A percentile compares a stretch with the other conserved stretches of the same genome.
These are phyloP conservation scores for Drosophila nasuta DNA, from an alignment of 1,140 invertebrate genomes.

Conservation along the genomic window DNA sequence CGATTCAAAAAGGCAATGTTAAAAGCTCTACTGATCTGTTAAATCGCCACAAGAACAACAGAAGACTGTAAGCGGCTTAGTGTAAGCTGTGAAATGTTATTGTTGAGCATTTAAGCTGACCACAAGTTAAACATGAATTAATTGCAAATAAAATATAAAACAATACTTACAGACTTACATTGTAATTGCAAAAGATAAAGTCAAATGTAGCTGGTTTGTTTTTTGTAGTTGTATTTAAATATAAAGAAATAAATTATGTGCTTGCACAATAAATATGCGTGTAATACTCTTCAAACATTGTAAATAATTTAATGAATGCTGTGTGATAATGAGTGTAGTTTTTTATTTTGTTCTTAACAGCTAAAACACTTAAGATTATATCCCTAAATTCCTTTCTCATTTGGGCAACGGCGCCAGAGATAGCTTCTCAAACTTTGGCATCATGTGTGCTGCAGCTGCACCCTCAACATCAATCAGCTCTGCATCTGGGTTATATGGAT, in stretches of 20 bases:
- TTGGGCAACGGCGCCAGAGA: constrained; percentile 37
- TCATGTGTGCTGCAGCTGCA: constrained; percentile 6
- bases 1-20: neutral
- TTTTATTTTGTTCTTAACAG: constrained; percentile 18
- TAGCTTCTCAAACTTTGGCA: constrained; percentile 78
- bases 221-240: constrained; percentile 28
- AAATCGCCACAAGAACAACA: constrained; percentile 3
- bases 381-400: constrained; percentile 17
- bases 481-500: constrained; percentile 79
- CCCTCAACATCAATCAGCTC: constrained; percentile 71
- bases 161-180: neutral
- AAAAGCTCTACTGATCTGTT: constrained; percentile 6
- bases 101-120: constrained; percentile 27
- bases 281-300: constrained; percentile 44
- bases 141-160: constrained; percentile 10
- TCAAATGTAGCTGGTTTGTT: neutral
- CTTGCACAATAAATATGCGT: constrained; percentile 17
- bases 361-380: constrained; percentile 50
- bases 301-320: constrained; percentile 52
- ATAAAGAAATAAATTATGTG: constrained; percentile 48
- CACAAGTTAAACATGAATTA: constrained; percentile 46
- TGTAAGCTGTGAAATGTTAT: neutral
- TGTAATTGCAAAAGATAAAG: constrained; percentile 1
- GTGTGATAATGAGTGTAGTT: constrained; percentile 40
- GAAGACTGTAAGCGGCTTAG: constrained; percentile 29